Base-by-base conservation (phyloP, 2,113 vertebrate species). In the Anoura caudifer region DNA sequence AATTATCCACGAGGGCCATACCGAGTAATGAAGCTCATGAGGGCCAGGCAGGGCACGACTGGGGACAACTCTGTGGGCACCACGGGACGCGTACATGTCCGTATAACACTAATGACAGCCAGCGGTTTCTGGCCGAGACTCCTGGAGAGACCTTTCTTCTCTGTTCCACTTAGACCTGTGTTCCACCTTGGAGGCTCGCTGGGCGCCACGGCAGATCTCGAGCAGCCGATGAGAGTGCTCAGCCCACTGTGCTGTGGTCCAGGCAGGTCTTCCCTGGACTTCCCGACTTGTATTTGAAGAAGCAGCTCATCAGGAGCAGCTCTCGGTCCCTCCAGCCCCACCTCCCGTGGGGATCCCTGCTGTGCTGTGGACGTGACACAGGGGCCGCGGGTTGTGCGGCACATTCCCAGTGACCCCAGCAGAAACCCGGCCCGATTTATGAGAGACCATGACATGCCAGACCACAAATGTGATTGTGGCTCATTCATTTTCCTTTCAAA, bases 401-500 rank as follows among this genome's bases (percentile, higher is more conserved):
- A 0, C 96, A 67, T 93, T 92, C 83, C 15, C 73, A 45, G 92
- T 93, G 93, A 95, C 86, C 94, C 93, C 19, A 12, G 92, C 94
- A 93, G 52, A 94, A 96, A 65, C 96, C 95, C 73, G 92, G 84
- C 91, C 43, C 50, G 22, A 97, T 98, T 98, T 98, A 96, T 93
- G 96, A 96, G 97, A 87, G 77, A 1, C 76, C 20, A 2, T 13
- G 0, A 69, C n/a, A 11, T 96, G 97, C 97, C 98, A 98, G 89
- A 87, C 95, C 94, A 67, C 97, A 97, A 87, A 92, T 95, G 95
- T 92, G 96, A 97, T 97, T 90, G 6, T 90, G 80, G 80, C 98
- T 95, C 87, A 70, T 96, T 95, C 92, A 81, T 83, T 97, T 98
- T 91, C 94, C 83, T 96, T 97, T 97, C 95, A 98, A 96, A 98